Evolutionary conservation across 2,888 invertebrate species (phyloP).

Genomic region (Cenopis cana): DNA sequence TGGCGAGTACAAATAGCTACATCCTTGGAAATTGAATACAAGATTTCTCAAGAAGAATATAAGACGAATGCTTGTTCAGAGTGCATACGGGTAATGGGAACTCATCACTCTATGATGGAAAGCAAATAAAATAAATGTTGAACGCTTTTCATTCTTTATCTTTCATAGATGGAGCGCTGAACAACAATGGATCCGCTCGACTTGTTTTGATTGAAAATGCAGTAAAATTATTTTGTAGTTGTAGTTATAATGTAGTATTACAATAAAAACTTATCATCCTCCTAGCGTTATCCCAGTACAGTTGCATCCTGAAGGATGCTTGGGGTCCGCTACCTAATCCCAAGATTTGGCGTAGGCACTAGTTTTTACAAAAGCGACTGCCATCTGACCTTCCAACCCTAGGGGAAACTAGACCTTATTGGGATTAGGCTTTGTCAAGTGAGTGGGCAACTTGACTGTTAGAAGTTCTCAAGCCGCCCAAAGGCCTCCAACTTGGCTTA

Average conservation of each 20-base stretch:
- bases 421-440: too few relatives aligned
- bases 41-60: conserved; percentile 13
- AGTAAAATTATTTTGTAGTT: conserved; percentile 7
- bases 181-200: conserved; percentile 14
- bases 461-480: too few relatives aligned
- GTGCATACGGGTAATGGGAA: conserved; percentile 12
- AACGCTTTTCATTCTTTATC: conserved; percentile 27
- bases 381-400: too few relatives aligned
- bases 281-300: too few relatives aligned
- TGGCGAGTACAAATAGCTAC: not conserved
- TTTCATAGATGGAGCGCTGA: conserved; percentile 14
- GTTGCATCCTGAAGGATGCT: too few relatives aligned
- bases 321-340: too few relatives aligned
- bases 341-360: too few relatives aligned
- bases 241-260: not conserved
- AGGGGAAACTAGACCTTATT: too few relatives aligned
- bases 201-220: conserved; percentile 2
- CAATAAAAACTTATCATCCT: too few relatives aligned
- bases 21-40: conserved; percentile 6
- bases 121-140: conserved; percentile 30
- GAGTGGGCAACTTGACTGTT: too few relatives aligned
- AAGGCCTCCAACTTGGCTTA: too few relatives aligned
- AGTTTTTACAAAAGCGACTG: too few relatives aligned
- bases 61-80: conserved; percentile 9
- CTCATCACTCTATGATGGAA: conserved; percentile 30